These are phyloP conservation scores for Oncopodura yosiiana DNA, from an alignment of 1,140 invertebrate species.

Conservation along the genomic window DNA sequence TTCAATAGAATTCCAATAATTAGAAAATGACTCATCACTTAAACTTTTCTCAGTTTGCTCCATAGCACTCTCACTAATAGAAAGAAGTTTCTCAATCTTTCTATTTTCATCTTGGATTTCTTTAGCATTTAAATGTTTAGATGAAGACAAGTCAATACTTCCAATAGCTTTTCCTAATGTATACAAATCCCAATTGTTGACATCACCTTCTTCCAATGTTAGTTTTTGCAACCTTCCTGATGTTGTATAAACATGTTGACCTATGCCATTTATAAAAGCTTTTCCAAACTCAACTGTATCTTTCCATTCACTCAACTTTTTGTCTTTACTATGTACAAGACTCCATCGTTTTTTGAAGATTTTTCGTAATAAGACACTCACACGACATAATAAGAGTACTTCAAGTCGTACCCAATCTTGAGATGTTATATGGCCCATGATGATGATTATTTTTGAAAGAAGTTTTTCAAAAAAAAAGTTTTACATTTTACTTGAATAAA, in stretches of 20 bases:
- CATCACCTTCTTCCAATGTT: constrained; percentile 19
- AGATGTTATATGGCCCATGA: constrained; percentile 12
- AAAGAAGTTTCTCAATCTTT: constrained; percentile 11
- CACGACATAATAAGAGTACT: constrained; percentile 17
- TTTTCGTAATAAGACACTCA: constrained; percentile 10
- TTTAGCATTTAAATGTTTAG: constrained; percentile 4
- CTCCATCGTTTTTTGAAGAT: constrained; percentile 14
- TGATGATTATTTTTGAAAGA: no score
- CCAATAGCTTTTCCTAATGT: constrained; percentile 10
- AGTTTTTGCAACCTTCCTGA: constrained; percentile 16
- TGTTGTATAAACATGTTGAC: constrained; percentile 9
- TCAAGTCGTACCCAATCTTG: constrained; percentile 23
- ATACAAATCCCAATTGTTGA: constrained; percentile 19
- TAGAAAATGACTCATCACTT: constrained; percentile 10
- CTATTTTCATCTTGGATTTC: constrained; percentile 16
- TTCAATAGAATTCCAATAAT: constrained; percentile 20
- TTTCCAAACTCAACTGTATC: constrained; percentile 7
- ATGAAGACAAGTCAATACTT: background rate
- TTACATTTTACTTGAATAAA: no score
- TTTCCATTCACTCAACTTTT: constrained; percentile 8
- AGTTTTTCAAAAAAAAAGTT: no score
- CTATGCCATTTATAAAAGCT: constrained; percentile 15
- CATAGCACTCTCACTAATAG: constrained; percentile 3
- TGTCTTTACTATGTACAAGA: constrained; percentile 1
- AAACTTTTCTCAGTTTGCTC: constrained; percentile 10